Evolutionary conservation across 2,888 invertebrate species (phyloP), one percentile per base, ranked within the genome.

Genomic region (Nasonia oneida): DNA sequence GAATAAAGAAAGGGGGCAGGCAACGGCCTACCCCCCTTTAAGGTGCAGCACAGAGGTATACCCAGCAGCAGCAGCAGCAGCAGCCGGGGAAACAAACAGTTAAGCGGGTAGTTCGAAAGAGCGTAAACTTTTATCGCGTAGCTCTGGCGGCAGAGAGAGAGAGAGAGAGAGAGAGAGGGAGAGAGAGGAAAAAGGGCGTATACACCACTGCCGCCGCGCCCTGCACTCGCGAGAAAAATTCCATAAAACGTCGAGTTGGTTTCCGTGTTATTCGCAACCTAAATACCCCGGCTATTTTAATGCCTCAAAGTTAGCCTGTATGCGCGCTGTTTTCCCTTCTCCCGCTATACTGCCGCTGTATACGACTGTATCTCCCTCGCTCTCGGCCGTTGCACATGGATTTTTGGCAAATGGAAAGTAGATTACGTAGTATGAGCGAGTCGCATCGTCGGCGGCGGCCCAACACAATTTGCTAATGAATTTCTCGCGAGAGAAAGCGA

Each of bases 71-170:
- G 23, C 23, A 23, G 23, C 23, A 23, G 78, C 81, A 67, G 33
- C 84, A 77, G 71, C 70, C 70, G 75, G 61, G 76, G 80, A 87
- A 87, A 88, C 85, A 87, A 87, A 85, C 84, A 77, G 82, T 86
- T 84, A 86, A 88, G 84, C 85, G 83, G 83, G 82, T 81, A 83
- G 80, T 85, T 86, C 79, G 88, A 79, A 79, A 84, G 86, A 82
- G 84, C 84, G 81, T 87, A 87, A 87, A 88, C 82, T 88, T 88
- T 88, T 88, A 88, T 87, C 81, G 86, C 57, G 57, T n/a, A 61
- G 71, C 76, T 70, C 83, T 23, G 50, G 57, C 42, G 87, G 29
- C 29, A 87, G 81, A 61, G 57, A 6, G 57, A 23, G 23, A 23
- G 23, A 61, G 57, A 8, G 57, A n/a, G 57, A 23, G 57, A 8